These are phyloP conservation scores for Antennarius maculatus DNA, from an alignment of 2,797 vertebrate genomes.

Conservation along the genomic window DNA sequence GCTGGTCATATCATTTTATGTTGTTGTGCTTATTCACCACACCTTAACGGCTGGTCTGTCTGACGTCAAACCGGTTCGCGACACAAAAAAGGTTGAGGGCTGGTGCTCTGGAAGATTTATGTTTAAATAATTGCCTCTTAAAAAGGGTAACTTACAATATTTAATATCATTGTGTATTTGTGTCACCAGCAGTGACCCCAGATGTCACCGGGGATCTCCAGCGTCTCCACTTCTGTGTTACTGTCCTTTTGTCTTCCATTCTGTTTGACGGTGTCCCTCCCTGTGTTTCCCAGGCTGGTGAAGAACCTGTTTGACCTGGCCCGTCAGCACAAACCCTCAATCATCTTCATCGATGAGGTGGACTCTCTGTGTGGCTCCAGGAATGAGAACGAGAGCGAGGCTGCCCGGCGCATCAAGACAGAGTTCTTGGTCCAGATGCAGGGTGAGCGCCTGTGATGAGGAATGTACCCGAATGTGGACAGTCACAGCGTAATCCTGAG, in stretches of 20 bases:
- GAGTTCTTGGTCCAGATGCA: conserved; percentile 99
- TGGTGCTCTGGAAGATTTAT: neutral
- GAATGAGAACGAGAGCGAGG: conserved; percentile 96
- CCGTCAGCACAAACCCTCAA: conserved; percentile 94
- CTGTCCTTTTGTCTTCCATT: neutral
- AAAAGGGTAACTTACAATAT: too few relatives aligned
- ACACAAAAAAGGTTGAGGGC: too few relatives aligned
- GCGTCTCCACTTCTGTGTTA: neutral
- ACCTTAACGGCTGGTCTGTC: too few relatives aligned
- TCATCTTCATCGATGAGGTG: conserved; percentile 98
- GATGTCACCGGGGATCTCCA: neutral
- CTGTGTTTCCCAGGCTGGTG: conserved; percentile 83
- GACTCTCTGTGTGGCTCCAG: conserved; percentile 94
- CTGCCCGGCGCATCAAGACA: conserved; percentile 94
- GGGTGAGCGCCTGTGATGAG: conserved; percentile 74
- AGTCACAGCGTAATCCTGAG: neutral
- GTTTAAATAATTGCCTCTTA: neutral
- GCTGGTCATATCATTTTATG: too few relatives aligned
- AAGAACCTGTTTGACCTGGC: conserved; percentile 97
- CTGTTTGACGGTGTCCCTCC: neutral
- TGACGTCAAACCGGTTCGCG: too few relatives aligned
- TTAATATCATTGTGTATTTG: neutral
- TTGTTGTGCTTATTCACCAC: too few relatives aligned
- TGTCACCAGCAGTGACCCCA: neutral
- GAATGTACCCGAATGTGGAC: neutral